These are phyloP conservation scores for Pagrus major DNA, from an alignment of 2,113 vertebrate species.

Conservation along the genomic window DNA sequence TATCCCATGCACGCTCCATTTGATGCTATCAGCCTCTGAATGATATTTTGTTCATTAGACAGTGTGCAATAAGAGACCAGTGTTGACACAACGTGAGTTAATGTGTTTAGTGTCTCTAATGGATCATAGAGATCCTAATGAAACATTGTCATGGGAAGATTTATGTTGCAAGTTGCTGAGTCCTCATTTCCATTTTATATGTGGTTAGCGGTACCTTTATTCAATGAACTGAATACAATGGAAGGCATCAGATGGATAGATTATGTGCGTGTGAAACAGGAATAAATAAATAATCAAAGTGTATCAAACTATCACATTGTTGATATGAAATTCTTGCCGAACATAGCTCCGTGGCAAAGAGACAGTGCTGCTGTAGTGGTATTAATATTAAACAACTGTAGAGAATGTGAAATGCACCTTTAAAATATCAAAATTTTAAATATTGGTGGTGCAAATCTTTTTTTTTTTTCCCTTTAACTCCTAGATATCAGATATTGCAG, in stretches of 20 bases:
- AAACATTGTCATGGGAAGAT: conserved; percentile 81
- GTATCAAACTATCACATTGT: conserved; percentile 19
- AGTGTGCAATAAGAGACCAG: conserved; percentile 68
- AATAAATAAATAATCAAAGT: conserved; percentile 45
- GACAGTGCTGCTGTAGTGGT: conserved; percentile 8
- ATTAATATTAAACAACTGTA: conserved; percentile 24
- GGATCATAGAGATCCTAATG: conserved; percentile 81
- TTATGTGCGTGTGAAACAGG: conserved; percentile 23
- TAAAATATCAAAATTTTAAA: conserved; percentile 50
- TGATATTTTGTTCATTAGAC: conserved; percentile 80
- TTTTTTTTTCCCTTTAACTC: conserved; percentile 43
- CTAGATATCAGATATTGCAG: conserved; percentile 54
- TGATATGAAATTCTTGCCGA: conserved; percentile 19
- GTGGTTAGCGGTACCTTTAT: conserved; percentile 66
- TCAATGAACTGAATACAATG: conserved; percentile 54
- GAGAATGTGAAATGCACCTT: conserved; percentile 31
- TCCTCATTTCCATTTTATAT: conserved; percentile 76
- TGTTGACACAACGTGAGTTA: conserved; percentile 82
- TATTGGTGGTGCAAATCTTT: conserved; percentile 20
- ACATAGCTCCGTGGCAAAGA: conserved; percentile 17
- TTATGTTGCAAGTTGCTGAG: conserved; percentile 75
- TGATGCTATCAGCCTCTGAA: conserved; percentile 73
- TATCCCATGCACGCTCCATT: conserved; percentile 64
- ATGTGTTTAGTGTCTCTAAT: conserved; percentile 84
- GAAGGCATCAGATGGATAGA: conserved; percentile 43